These are phyloP conservation scores for Spinus pinus DNA, from an alignment of 2,797 vertebrate genomes.

Conservation along the genomic window DNA sequence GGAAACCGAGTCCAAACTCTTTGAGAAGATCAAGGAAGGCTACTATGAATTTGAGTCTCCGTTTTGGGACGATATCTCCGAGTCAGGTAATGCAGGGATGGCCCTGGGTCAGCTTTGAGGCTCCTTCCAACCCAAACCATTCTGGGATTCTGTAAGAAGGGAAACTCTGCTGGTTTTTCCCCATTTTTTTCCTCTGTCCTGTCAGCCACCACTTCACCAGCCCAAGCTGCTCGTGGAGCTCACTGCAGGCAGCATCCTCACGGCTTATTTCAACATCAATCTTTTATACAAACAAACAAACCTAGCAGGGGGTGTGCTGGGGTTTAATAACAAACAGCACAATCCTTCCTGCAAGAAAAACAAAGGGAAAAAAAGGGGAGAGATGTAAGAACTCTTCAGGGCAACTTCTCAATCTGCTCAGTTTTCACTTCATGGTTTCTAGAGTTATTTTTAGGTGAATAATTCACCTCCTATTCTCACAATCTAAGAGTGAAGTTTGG, in stretches of 20 bases:
- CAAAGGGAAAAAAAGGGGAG: accelerated
- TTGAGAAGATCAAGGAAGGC: conserved; percentile 92
- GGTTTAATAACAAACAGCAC: neutral
- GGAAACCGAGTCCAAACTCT: conserved; percentile 89
- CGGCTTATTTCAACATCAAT: neutral
- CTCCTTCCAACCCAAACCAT: neutral
- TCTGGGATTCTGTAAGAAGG: neutral
- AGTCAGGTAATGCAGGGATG: conserved; percentile 80
- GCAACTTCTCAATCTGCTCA: neutral
- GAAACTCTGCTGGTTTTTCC: accelerated
- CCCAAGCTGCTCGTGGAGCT: neutral
- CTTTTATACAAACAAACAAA: neutral
- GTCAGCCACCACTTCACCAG: neutral
- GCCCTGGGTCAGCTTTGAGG: neutral
- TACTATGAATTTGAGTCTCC: conserved; percentile 92
- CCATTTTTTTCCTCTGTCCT: accelerated
- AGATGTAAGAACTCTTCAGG: neutral
- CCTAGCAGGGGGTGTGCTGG: neutral
- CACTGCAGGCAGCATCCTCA: neutral
- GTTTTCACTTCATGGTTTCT: neutral
- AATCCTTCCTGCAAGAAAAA: neutral
- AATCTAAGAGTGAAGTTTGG: neutral
- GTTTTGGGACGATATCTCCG: conserved; percentile 94
- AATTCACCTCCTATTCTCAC: neutral
- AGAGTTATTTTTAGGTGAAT: neutral